A percentile compares a stretch with the other conserved stretches of the same genome.
These are phyloP conservation scores for Acheta domesticus DNA, from an alignment of 2,888 invertebrate species.

Conservation along the genomic window DNA sequence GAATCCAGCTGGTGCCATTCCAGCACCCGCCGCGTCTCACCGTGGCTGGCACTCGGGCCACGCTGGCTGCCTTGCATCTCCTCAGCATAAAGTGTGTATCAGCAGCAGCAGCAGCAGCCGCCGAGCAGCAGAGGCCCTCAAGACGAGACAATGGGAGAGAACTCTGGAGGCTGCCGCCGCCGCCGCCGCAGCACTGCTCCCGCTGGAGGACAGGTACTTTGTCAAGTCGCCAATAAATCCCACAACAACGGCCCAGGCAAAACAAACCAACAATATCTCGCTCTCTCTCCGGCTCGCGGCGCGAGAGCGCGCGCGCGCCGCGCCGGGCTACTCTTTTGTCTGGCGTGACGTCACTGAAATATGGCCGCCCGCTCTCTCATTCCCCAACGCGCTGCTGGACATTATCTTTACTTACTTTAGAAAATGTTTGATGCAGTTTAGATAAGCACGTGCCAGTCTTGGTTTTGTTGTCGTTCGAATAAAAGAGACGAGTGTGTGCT, in stretches of 20 bases:
- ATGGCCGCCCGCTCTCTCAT: constrained; percentile 32
- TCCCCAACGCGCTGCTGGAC: constrained; percentile 27
- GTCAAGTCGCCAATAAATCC: constrained; percentile 37
- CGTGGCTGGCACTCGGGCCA: neutral
- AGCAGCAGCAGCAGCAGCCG: neutral
- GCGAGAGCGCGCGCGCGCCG: neutral
- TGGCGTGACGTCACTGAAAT: constrained; percentile 35
- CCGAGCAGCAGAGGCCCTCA: constrained; percentile 20
- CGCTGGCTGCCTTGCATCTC: neutral
- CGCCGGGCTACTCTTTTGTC: constrained; percentile 31
- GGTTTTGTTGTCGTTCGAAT: constrained; percentile 18
- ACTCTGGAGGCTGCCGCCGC: neutral
- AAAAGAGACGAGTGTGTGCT: neutral
- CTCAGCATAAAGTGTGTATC: neutral
- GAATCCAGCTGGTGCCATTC: too few relatives aligned
- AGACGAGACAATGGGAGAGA: constrained; percentile 34
- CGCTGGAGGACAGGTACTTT: constrained; percentile 34
- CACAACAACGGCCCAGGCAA: constrained; percentile 33
- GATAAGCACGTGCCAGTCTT: constrained; percentile 25
- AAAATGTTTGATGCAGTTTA: constrained; percentile 23
- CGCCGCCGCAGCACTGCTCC: neutral
- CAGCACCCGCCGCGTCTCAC: neutral
- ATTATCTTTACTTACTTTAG: constrained; percentile 34
- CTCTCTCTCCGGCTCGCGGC: constrained; percentile 18
- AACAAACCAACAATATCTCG: constrained; percentile 34